phyloP scores from a whole-genome alignment of 2,888 invertebrate genomes.

The Amphipoea oculea region DNA sequence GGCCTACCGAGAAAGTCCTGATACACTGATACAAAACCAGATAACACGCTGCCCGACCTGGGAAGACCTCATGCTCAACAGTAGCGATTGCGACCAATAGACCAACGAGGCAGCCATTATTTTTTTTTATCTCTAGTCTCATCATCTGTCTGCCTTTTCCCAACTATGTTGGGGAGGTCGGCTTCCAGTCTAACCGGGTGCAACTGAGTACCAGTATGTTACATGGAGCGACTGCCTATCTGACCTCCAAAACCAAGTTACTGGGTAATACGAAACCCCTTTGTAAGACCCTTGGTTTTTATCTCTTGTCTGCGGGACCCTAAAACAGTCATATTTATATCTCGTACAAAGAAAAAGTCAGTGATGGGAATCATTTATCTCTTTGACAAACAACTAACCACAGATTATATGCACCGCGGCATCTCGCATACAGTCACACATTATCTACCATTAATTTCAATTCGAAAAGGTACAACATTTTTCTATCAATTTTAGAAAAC shows the following conservation, averaged over 20 bases:
- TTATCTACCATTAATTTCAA: slow-evolving; percentile 50
- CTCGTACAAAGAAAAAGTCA: slow-evolving; percentile 32
- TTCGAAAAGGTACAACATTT: slow-evolving; percentile 30
- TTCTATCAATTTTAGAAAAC: slow-evolving; percentile 53
- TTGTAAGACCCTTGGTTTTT: neutral
- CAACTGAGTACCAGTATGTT: too few species aligned
- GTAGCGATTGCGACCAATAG: neutral
- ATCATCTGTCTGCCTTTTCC: too few species aligned
- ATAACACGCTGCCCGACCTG: neutral
- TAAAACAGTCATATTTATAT: slow-evolving; percentile 22
- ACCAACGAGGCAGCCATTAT: neutral
- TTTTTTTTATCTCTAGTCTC: neutral
- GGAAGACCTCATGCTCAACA: neutral
- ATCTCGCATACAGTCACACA: slow-evolving; percentile 44
- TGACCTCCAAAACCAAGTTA: too few species aligned
- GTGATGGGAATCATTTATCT: slow-evolving; percentile 56
- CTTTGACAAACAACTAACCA: slow-evolving; percentile 61
- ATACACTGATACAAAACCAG: neutral
- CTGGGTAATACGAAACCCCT: too few species aligned
- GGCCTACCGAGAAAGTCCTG: neutral
- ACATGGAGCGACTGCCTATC: too few species aligned
- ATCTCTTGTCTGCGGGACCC: slow-evolving; percentile 12
- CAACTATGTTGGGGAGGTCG: too few species aligned
- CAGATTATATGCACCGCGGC: slow-evolving; percentile 36
- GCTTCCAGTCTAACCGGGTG: too few species aligned